phyloP scores from a whole-genome alignment of 2,797 vertebrate species.

The Muscicapa striata region DNA sequence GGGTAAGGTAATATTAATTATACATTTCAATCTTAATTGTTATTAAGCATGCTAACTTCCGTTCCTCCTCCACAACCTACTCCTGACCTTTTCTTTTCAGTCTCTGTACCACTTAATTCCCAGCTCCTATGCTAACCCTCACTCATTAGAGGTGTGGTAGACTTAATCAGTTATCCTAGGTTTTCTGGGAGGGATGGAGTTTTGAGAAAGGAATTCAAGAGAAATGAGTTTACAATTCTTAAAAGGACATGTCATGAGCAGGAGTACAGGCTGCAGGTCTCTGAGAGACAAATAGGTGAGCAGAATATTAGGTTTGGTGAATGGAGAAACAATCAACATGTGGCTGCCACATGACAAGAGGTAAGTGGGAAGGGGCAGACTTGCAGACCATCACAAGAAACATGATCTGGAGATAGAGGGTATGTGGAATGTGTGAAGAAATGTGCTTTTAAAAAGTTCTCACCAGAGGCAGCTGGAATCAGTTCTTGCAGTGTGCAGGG shows the following conservation, averaged over 20 bases:
- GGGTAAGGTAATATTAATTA: background rate
- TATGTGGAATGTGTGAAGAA: constrained; percentile 65
- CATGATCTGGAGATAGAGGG: constrained; percentile 33
- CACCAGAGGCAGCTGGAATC: background rate
- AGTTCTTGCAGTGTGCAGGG: background rate
- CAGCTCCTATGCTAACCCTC: background rate
- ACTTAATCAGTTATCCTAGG: background rate
- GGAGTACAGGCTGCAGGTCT: background rate
- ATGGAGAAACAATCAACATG: constrained; percentile 14
- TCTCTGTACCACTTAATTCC: background rate
- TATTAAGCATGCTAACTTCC: background rate
- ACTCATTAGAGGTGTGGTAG: background rate
- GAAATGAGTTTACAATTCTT: background rate
- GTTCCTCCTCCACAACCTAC: background rate
- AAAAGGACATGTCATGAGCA: background rate
- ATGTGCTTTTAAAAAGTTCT: constrained; percentile 42
- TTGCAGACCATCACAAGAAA: constrained; percentile 35
- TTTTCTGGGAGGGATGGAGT: background rate
- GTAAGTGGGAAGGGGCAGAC: constrained; percentile 36
- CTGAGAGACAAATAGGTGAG: constrained; percentile 45
- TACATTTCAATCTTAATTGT: constrained; percentile 12
- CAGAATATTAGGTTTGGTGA: constrained; percentile 28
- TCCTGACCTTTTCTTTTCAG: background rate
- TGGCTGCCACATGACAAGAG: constrained; percentile 54
- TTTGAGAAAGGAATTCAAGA: constrained; percentile 26